Base-by-base conservation (phyloP, 2,888 invertebrate species). In the Aleiodes alternator region DNA sequence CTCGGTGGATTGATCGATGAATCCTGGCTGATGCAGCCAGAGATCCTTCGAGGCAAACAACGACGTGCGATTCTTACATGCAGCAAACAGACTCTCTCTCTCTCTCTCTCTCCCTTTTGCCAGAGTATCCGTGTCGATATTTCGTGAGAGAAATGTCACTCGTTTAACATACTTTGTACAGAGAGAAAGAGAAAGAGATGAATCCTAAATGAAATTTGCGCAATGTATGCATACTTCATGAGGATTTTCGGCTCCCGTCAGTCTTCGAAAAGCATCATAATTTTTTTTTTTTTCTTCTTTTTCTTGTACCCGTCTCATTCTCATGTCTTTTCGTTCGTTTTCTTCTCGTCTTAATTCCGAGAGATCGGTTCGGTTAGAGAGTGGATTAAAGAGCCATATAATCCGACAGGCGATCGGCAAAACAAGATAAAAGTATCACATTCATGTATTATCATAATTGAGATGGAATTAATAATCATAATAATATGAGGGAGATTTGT, bases 1-100 rank as follows among this genome's bases (percentile, higher is more conserved):
- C 71, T 66, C 56, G 34, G 43, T 14, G 14, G 56, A 71, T 75
- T 75, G 75, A 75, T 75, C 75, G 75, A 75, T 75, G 75, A 75
- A 71, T 75, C 66, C 38, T 56, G 66, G 57, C 75, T 75, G 75
- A 75, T 71, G 75, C 38, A 66, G 71, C 70, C 57, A 48, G 23
- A 23, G 56, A 71, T 75, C 57, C 53, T 43, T 43, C 56, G 56
- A 48, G 11, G 64, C 50, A 75, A 75, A 75, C 70, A 75, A 70
- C 64, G 64, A 64, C 64, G 48, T 48, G 64, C 43, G 64, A 64
- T 64, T 64, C 64, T 64, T 64, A 64, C 64, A 70, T 70, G 56
- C 70, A 48, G 70, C 57, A 61, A 59, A 34, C 50, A 69, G 14
- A 51, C 59, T 53, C 61, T 59, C 55, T n/a, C 23, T 23, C 23